A percentile compares a stretch with the other conserved stretches of the same genome.
Evolutionary conservation across 2,113 vertebrate species (phyloP).

Genomic region (Bostrychus sinensis): DNA sequence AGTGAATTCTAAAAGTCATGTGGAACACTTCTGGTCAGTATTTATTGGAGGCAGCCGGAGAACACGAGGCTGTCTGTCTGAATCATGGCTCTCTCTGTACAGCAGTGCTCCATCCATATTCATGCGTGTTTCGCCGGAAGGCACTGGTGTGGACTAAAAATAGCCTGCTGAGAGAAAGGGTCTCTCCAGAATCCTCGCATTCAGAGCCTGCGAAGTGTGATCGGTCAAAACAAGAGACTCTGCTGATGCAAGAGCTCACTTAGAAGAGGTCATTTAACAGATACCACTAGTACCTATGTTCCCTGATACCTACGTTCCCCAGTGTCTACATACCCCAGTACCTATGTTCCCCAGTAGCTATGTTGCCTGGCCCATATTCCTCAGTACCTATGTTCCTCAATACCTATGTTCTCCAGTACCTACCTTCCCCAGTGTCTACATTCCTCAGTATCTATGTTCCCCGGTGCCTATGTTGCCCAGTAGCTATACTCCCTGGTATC

Average conservation of each 20-base stretch:
- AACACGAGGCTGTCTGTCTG: constrained; percentile 70
- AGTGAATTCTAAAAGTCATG: constrained; percentile 4
- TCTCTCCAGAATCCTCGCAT: constrained; percentile 72
- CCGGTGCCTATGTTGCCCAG: too few relatives aligned
- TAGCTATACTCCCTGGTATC: too few relatives aligned
- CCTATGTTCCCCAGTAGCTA: too few relatives aligned
- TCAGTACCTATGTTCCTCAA: too few relatives aligned
- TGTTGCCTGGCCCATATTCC: too few relatives aligned
- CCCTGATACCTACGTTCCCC: too few relatives aligned
- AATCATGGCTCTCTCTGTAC: constrained; percentile 74
- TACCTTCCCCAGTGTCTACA: too few relatives aligned
- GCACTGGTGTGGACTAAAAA: constrained; percentile 84
- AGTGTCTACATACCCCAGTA: too few relatives aligned
- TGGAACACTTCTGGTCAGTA: constrained; percentile 26
- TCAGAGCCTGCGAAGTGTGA: constrained; percentile 57
- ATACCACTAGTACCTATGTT: neutral
- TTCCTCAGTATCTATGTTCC: too few relatives aligned
- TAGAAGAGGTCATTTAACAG: neutral
- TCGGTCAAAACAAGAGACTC: constrained; percentile 72
- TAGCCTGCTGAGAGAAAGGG: constrained; percentile 79
- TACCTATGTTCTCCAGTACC: too few relatives aligned
- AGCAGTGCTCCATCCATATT: constrained; percentile 82
- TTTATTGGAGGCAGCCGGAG: constrained; percentile 56
- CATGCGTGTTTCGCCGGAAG: constrained; percentile 82
- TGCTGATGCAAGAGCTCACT: constrained; percentile 20